phyloP scores from a whole-genome alignment of 2,888 invertebrate genomes.

The Choristoneura rosaceana region DNA sequence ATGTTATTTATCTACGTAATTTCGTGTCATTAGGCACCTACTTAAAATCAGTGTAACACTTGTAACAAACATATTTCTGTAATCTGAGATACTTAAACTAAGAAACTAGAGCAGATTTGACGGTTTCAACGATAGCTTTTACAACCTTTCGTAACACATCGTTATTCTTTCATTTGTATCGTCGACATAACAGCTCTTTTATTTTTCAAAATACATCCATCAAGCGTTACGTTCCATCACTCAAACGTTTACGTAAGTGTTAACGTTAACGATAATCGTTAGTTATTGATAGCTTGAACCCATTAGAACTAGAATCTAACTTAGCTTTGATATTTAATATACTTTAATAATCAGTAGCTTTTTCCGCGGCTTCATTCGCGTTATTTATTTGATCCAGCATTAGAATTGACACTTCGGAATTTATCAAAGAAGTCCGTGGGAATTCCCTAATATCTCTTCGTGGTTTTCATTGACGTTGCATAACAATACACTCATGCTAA shows the following conservation, averaged over 20 bases:
- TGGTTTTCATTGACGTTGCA: no score
- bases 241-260: conserved; percentile 43
- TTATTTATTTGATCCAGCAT: no score
- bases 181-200: conserved; percentile 42
- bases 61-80: conserved; percentile 8
- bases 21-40: conserved; percentile 2
- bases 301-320: conserved; percentile 26
- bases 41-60: not conserved
- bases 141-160: conserved; percentile 39
- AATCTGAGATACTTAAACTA: conserved; percentile 18
- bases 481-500: no score
- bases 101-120: conserved; percentile 37
- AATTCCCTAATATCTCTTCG: no score
- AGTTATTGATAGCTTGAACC: conserved; percentile 31
- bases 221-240: conserved; percentile 36
- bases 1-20: not conserved
- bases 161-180: conserved; percentile 42
- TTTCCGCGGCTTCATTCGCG: no score
- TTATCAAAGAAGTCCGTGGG: no score
- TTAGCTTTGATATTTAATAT: conserved; percentile 14
- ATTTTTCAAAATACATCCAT: conserved; percentile 40
- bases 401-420: no score
- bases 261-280: conserved; percentile 46
- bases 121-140: conserved; percentile 36
- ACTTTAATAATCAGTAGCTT: not conserved